Conservation (phyloP, 2,888 invertebrate genomes). For the Acleris holmiana region DNA sequence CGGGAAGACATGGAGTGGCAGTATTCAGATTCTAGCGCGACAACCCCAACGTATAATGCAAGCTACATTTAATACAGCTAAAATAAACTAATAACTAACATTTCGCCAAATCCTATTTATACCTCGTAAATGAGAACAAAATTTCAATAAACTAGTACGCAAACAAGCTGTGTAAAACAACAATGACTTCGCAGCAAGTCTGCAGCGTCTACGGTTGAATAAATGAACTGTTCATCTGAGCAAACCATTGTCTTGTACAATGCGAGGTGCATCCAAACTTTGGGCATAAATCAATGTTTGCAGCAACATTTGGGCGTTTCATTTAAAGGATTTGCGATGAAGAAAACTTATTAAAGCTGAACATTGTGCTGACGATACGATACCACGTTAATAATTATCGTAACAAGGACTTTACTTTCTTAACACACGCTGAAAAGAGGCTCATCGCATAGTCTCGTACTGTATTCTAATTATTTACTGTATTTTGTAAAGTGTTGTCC, state of each 20-base stretch:
- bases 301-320: slow-evolving; percentile 20
- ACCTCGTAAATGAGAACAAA: slow-evolving; percentile 6
- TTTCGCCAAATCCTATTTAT: neutral
- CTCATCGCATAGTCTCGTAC: no score
- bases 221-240: slow-evolving; percentile 45
- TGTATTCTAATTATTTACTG: no score
- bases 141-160: slow-evolving; percentile 30
- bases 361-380: neutral
- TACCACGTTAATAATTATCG: no score
- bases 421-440: no score
- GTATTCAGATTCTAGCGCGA: no score
- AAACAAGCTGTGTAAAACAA: slow-evolving; percentile 24
- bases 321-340: slow-evolving; percentile 14
- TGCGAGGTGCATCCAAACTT: slow-evolving; percentile 34
- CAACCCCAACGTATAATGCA: no score
- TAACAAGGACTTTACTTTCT: no score
- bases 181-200: slow-evolving; percentile 34
- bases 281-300: slow-evolving; percentile 36
- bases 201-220: slow-evolving; percentile 43
- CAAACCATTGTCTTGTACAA: slow-evolving; percentile 38
- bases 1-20: no score
- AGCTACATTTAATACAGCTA: no score
- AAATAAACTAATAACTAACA: no score
- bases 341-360: neutral
- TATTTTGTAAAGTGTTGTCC: no score